Percentiles rank a stretch among this genome's conserved stretches.
phyloP scores from a whole-genome alignment of 2,888 invertebrate genomes.

The Amiota mariae region DNA sequence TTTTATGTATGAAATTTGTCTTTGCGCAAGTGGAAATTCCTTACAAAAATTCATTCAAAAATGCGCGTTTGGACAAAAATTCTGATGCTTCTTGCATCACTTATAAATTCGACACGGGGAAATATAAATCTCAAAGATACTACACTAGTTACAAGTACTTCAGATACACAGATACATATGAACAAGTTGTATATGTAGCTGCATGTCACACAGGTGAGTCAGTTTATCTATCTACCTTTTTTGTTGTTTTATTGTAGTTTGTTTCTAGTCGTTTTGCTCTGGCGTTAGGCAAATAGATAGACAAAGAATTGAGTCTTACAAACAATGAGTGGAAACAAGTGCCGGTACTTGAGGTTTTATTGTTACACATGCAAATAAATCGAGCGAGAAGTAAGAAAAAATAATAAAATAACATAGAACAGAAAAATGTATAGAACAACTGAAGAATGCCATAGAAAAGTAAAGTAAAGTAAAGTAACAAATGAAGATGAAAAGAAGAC shows the following conservation, averaged over 20 bases:
- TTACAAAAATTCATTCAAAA: not conserved
- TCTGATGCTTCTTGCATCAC: not conserved
- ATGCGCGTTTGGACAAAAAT: not conserved
- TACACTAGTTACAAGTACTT: not conserved
- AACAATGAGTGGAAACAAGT: conserved; percentile 50
- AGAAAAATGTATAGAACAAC: not conserved
- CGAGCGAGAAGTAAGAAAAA: conserved; percentile 48
- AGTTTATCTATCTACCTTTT: not conserved
- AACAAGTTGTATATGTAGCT: not conserved
- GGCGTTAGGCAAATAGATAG: conserved; percentile 56
- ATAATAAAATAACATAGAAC: not conserved
- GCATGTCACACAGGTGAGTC: conserved; percentile 9
- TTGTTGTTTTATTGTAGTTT: not conserved
- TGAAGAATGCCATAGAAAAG: not conserved
- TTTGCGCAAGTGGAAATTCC: not conserved
- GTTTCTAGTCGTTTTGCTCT: conserved; percentile 14
- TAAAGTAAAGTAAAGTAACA: not conserved
- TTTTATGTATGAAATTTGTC: no score
- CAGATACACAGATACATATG: not conserved
- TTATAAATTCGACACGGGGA: conserved; percentile 12
- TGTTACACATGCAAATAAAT: conserved; percentile 63
- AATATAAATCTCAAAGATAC: conserved; percentile 4
- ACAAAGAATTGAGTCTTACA: conserved; percentile 34
- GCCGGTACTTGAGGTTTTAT: conserved; percentile 64
- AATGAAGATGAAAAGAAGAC: not conserved